These are phyloP conservation scores for Pseudoatta argentina DNA, from an alignment of 1,140 invertebrate genomes.

Conservation along the genomic window DNA sequence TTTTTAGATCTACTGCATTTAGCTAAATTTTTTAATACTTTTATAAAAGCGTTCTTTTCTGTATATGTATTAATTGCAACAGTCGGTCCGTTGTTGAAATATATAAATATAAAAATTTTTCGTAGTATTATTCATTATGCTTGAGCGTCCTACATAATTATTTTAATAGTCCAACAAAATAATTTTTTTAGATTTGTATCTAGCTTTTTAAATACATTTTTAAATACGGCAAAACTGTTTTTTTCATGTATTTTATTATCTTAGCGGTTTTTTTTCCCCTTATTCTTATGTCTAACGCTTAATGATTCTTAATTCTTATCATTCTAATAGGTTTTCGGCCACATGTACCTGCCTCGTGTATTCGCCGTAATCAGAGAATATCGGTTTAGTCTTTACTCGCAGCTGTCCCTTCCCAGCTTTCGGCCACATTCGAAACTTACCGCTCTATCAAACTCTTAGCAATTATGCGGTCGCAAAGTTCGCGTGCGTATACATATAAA, in stretches of 20 bases:
- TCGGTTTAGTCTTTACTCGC: not conserved
- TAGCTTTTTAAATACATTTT: too few relatives aligned
- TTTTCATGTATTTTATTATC: not conserved
- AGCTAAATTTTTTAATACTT: too few relatives aligned
- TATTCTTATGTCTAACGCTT: not conserved
- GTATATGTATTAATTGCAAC: too few relatives aligned
- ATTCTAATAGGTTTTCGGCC: not conserved
- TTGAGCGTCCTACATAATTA: too few relatives aligned
- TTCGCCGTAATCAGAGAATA: conserved; percentile 11
- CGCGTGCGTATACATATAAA: conserved; percentile 35
- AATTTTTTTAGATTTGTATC: too few relatives aligned
- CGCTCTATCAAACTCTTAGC: conserved; percentile 61
- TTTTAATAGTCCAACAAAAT: too few relatives aligned
- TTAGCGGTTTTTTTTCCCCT: not conserved
- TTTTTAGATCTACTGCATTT: too few relatives aligned
- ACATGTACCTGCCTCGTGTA: not conserved
- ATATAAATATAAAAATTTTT: too few relatives aligned
- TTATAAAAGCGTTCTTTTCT: too few relatives aligned
- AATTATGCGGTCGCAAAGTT: conserved; percentile 72
- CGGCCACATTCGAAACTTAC: conserved; percentile 22
- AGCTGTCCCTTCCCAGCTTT: conserved; percentile 62
- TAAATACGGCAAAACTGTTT: too few relatives aligned
- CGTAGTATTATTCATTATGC: too few relatives aligned
- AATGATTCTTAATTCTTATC: conserved; percentile 32
- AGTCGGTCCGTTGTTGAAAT: too few relatives aligned